Conservation (phyloP, 2,113 vertebrate genomes). For the Lichenostomus cassidix region DNA sequence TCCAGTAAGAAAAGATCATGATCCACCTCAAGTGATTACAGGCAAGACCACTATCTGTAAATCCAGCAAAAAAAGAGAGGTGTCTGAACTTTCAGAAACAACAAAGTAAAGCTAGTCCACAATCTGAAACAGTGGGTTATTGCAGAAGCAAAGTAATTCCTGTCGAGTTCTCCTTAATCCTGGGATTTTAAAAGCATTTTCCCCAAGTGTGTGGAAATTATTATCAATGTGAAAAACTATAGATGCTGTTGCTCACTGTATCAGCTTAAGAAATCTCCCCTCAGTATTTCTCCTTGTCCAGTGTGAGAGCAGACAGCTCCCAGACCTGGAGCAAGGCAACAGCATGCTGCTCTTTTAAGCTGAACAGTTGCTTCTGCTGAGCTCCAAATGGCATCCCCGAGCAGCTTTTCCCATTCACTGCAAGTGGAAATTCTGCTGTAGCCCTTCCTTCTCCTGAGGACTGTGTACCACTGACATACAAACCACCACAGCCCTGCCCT, state of each 20-base stretch:
- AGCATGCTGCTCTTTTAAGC: not conserved
- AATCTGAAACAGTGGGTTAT: not conserved
- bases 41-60: not conserved
- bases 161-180: not conserved
- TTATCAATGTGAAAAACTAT: not conserved
- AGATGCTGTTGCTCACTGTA: not conserved
- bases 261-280: not conserved
- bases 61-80: not conserved
- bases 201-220: constrained; percentile 29
- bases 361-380: not conserved
- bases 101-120: not conserved
- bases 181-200: constrained; percentile 7
- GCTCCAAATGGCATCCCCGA: not conserved
- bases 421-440: not conserved
- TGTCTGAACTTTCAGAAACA: not conserved
- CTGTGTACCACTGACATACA: not conserved
- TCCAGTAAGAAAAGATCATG: not conserved
- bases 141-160: not conserved
- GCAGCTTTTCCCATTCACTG: constrained; percentile 10
- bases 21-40: not conserved
- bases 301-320: not conserved
- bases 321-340: not conserved
- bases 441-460: not conserved
- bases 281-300: constrained; percentile 12
- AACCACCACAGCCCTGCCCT: not conserved